Conservation (phyloP, 2,888 invertebrate species). For the Andrena hattorfiana region DNA sequence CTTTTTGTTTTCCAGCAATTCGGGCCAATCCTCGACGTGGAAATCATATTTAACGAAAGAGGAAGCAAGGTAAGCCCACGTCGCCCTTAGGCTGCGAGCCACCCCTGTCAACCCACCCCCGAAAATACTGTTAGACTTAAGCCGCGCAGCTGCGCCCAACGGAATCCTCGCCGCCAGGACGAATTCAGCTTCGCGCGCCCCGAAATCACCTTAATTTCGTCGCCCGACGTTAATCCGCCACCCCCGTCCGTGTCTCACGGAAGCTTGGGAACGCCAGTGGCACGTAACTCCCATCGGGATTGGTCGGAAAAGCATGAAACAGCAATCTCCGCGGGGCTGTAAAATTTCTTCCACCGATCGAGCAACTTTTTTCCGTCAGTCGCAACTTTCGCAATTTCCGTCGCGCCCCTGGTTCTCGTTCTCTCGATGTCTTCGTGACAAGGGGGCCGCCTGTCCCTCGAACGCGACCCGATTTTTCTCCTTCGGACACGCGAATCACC, state of each 20-base stretch:
- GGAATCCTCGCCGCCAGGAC: conserved; percentile 57
- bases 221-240: conserved; percentile 6
- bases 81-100: conserved; percentile 74
- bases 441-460: neutral
- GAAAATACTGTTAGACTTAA: conserved; percentile 66
- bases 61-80: conserved; percentile 97
- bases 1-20: conserved; percentile 91
- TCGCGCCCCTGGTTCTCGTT: neutral
- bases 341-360: conserved; percentile 14
- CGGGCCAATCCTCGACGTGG: conserved; percentile 99
- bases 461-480: conserved; percentile 50
- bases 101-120: conserved; percentile 75
- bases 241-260: neutral
- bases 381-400: conserved; percentile 44
- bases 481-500: conserved; percentile 2
- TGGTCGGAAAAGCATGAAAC: neutral
- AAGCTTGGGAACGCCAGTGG: neutral
- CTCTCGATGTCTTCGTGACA: neutral
- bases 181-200: conserved; percentile 9
- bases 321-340: neutral
- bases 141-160: conserved; percentile 39
- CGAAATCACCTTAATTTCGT: conserved; percentile 20
- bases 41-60: conserved; percentile 99
- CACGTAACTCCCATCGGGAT: neutral
- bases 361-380: neutral